Percentiles rank a stretch among this genome's conserved stretches.
These are phyloP conservation scores for Epistrophe eligans DNA, from an alignment of 2,888 invertebrate species.

Conservation along the genomic window DNA sequence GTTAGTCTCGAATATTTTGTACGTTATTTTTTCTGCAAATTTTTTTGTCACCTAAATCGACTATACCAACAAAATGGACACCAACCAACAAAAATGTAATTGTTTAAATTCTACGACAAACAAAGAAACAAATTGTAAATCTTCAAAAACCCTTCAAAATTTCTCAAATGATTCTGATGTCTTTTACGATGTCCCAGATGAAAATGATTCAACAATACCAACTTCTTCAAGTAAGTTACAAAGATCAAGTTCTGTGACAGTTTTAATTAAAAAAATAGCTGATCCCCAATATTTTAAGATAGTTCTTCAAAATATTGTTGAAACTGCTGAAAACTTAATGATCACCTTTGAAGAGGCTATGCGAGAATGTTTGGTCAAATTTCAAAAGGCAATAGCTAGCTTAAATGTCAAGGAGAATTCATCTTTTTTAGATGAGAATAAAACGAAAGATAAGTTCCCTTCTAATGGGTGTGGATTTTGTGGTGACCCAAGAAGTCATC, in stretches of 20 bases:
- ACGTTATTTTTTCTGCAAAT: not conserved
- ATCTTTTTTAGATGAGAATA: not conserved
- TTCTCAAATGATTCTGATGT: slow-evolving; percentile 6
- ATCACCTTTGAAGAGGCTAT: not conserved
- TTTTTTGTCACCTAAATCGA: not conserved
- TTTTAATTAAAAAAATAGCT: slow-evolving; percentile 17
- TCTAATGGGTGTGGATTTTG: not conserved
- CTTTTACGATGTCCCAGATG: slow-evolving; percentile 16
- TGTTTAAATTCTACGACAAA: not conserved
- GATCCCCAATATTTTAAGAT: slow-evolving; percentile 34
- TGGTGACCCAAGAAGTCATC: not conserved
- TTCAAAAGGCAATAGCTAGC: not conserved
- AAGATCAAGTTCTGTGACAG: slow-evolving; percentile 5
- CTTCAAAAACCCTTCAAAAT: not conserved
- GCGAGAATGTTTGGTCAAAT: not conserved
- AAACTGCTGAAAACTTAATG: slow-evolving; percentile 32
- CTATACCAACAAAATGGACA: not conserved
- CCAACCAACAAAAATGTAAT: not conserved
- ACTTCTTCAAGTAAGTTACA: slow-evolving; percentile 37
- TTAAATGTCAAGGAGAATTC: not conserved
- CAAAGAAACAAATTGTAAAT: not conserved
- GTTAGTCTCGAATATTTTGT: not conserved
- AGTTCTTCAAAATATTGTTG: slow-evolving; percentile 30
- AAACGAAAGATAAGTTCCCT: not conserved
- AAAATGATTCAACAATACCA: not conserved